phyloP scores from a whole-genome alignment of 2,888 invertebrate genomes.

The Drosophila lacicola region DNA sequence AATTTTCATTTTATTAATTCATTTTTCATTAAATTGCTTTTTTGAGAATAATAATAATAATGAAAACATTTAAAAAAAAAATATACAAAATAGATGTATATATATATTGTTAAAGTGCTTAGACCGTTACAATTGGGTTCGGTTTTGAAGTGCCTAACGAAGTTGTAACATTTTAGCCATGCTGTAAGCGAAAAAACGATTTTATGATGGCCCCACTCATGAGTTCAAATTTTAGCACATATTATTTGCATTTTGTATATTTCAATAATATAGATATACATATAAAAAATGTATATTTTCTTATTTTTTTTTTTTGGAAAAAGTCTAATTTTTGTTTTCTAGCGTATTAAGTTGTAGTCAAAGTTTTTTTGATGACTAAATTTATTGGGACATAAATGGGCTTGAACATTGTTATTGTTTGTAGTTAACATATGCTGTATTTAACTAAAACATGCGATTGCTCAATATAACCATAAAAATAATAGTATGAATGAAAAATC shows the following conservation, averaged over 20 bases:
- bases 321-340: constrained; percentile 38
- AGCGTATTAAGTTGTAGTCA: constrained; percentile 65
- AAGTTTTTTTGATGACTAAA: constrained; percentile 83
- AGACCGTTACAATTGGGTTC: constrained; percentile 77
- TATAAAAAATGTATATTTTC: constrained; percentile 19
- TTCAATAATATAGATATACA: constrained; percentile 17
- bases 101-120: constrained; percentile 52
- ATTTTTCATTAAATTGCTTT: constrained; percentile 77
- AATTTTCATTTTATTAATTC: constrained; percentile 74
- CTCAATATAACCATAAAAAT: constrained; percentile 51
- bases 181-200: constrained; percentile 78
- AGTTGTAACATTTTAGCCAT: constrained; percentile 70
- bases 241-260: constrained; percentile 65
- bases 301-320: constrained; percentile 26
- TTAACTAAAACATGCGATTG: constrained; percentile 61
- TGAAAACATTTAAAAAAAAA: constrained; percentile 10
- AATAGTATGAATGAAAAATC: constrained; percentile 49
- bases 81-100: constrained; percentile 41
- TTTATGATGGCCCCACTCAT: constrained; percentile 80
- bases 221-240: constrained; percentile 64
- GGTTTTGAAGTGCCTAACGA: constrained; percentile 64
- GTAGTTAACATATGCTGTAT: constrained; percentile 70
- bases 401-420: constrained; percentile 82
- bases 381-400: constrained; percentile 84
- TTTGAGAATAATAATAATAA: constrained; percentile 47